A percentile compares a stretch with the other conserved stretches of the same genome.
phyloP scores from a whole-genome alignment of 2,113 vertebrate genomes.

The Poeciliopsis retropinna region DNA sequence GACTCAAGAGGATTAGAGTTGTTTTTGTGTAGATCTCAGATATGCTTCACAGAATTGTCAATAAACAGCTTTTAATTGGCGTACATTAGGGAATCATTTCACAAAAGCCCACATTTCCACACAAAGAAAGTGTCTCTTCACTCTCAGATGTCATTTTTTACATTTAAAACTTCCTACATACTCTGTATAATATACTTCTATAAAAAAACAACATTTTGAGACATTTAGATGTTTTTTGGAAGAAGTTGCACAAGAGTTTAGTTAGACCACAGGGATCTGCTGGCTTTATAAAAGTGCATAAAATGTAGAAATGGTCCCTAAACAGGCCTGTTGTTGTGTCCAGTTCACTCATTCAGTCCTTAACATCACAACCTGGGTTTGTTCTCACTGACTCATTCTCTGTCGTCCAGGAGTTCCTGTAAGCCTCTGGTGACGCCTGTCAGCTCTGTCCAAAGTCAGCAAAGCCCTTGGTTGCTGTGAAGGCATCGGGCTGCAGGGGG shows the following conservation, averaged over 20 bases:
- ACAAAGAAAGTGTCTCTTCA: constrained; percentile 15
- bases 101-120: constrained; percentile 29
- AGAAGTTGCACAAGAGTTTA: neutral
- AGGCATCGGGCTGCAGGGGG: constrained; percentile 87
- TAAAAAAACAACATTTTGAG: neutral
- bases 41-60: neutral
- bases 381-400: constrained; percentile 11
- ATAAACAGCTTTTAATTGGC: constrained; percentile 51
- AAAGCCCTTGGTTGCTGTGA: constrained; percentile 84
- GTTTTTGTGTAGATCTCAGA: constrained; percentile 1
- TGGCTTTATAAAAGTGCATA: constrained; percentile 69
- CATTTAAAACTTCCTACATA: constrained; percentile 63
- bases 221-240: neutral
- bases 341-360: constrained; percentile 12
- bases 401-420: constrained; percentile 3
- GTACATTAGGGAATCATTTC: constrained; percentile 28
- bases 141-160: constrained; percentile 49
- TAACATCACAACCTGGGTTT: constrained; percentile 30
- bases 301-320: constrained; percentile 15
- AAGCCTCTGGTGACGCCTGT: constrained; percentile 56
- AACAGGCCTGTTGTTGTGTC: constrained; percentile 16
- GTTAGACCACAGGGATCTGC: constrained; percentile 32
- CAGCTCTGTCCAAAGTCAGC: constrained; percentile 90
- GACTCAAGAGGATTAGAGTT: constrained; percentile 10
- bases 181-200: constrained; percentile 20